Percentiles rank a stretch among this genome's conserved stretches.
Conservation (phyloP, 1,140 invertebrate species). For the Diuraphis noxia region DNA sequence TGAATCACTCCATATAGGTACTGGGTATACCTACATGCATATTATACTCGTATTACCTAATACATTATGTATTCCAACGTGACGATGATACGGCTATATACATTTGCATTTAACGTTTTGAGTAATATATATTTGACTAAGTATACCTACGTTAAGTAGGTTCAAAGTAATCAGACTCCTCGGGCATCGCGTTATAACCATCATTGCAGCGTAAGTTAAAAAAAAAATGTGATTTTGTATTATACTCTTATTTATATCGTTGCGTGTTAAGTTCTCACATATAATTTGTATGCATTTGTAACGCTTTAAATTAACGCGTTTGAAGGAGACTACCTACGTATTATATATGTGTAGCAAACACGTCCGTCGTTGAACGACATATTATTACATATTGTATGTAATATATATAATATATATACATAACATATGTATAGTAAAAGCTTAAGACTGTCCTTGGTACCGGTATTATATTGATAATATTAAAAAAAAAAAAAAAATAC, state of each 20-base stretch:
- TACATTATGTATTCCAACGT: neutral
- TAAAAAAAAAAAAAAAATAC: neutral
- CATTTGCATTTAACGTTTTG: neutral
- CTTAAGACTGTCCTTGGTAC: neutral
- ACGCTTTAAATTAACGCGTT: slow-evolving; percentile 8
- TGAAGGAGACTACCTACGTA: neutral
- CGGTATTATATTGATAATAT: neutral
- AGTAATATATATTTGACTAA: neutral
- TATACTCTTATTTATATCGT: neutral
- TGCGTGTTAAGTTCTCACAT: neutral
- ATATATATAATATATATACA: neutral
- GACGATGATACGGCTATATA: neutral
- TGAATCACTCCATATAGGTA: neutral
- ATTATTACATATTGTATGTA: neutral
- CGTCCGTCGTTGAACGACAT: neutral
- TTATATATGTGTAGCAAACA: neutral
- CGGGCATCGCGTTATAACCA: neutral
- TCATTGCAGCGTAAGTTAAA: neutral
- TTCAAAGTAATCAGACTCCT: neutral
- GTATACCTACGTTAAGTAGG: neutral
- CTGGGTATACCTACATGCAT: too few species aligned
- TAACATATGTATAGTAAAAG: neutral
- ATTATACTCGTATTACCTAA: neutral
- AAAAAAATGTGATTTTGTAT: slow-evolving; percentile 1
- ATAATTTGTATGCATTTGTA: slow-evolving; percentile 10